Evolutionary conservation across 2,797 vertebrate genomes (phyloP), one percentile per base, ranked within the genome.

Genomic region (Schizopygopsis pylzovi): DNA sequence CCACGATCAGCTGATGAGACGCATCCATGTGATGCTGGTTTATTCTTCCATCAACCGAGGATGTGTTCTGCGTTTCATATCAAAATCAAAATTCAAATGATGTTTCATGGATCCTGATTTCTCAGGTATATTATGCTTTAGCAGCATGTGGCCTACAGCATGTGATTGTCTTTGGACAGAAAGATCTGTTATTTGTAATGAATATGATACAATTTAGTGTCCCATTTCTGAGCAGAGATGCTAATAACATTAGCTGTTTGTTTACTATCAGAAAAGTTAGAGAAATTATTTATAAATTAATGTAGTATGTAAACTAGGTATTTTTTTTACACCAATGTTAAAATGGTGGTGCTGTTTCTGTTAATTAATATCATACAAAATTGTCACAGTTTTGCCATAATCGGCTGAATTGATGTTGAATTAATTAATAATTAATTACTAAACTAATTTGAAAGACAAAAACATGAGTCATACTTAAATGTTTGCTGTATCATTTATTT

Each of bases 1-100:
- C 59, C 25, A 18, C 15, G n/a, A 45, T 70, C 83, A 59, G 75
- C 67, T 61, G 76, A 47, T 70, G 70, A 49, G 70, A 73, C 43
- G 4, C 52, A 16, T 65, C n/a, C 56, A 10, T 65, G 65, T 33
- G 75, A 49, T 72, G 52, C 18, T 37, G 16, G 49, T 72, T 68
- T 39, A 37, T 79, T 78, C 18, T 1, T 18, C 13, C 75, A 10
- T 3, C 25, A 71, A n/a, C 76, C 4, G 49, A 79, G 16, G 15
- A 37, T 25, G 45, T 39, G 52, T 18, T 56, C 18, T 65, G 43
- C 71, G 61, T 56, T 67, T 43, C 15, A 43, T 41, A 70, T 43
- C 16, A 28, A 28, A 28, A 28, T 28, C 28, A 28, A 28, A 28
- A 28, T 28, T 28, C 28, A 28, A 28, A 28, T 28, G 28, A 70